These are phyloP conservation scores for Rapana venosa DNA, from an alignment of 2,888 invertebrate species.

Conservation along the genomic window DNA sequence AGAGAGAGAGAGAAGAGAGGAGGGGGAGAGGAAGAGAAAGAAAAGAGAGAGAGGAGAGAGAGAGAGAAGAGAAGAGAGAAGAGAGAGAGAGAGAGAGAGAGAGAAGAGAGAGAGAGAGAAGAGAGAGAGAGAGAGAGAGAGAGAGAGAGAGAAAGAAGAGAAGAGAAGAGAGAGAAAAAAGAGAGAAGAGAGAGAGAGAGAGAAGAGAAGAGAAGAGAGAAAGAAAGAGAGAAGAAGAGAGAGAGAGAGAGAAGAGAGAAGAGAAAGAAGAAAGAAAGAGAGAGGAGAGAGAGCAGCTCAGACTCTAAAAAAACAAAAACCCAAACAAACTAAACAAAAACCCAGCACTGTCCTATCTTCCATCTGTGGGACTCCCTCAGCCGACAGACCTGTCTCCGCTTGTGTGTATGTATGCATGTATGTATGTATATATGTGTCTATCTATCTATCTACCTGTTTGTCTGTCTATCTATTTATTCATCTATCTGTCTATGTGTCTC, in stretches of 20 bases:
- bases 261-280: not conserved
- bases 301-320: too few species aligned
- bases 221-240: not conserved
- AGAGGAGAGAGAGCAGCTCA: constrained; percentile 9
- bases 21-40: not conserved
- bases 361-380: too few species aligned
- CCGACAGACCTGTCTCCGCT: too few species aligned
- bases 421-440: too few species aligned
- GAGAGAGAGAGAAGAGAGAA: not conserved
- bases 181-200: not conserved
- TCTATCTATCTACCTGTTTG: too few species aligned
- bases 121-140: constrained; percentile 25
- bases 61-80: too few species aligned
- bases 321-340: too few species aligned
- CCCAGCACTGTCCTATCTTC: too few species aligned
- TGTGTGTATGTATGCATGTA: not conserved
- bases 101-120: not conserved
- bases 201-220: not conserved
- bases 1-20: not conserved
- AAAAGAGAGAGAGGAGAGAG: not conserved
- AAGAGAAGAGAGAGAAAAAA: not conserved
- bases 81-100: not conserved
- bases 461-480: too few species aligned
- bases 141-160: not conserved
- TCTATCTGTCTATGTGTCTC: too few species aligned